A percentile compares a stretch with the other conserved stretches of the same genome.
Conservation (phyloP, 1,140 invertebrate genomes). For the Drosophila pachea region DNA sequence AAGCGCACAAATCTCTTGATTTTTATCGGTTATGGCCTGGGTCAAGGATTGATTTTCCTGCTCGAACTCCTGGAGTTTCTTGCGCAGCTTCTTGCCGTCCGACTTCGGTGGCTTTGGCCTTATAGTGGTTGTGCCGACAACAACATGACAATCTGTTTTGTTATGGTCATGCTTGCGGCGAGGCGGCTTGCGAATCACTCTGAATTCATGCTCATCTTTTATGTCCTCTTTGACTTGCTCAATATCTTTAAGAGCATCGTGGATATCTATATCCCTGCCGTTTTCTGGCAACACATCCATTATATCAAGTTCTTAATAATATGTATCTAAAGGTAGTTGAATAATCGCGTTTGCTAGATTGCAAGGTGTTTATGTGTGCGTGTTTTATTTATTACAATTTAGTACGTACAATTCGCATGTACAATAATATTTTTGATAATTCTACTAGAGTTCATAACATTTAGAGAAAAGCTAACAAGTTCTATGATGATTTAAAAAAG, state of each 20-base stretch:
- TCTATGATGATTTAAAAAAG: neutral
- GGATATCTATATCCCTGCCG: neutral
- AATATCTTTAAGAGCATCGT: neutral
- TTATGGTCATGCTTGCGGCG: conserved; percentile 38
- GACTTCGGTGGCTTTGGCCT: conserved; percentile 40
- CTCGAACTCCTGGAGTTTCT: conserved; percentile 54
- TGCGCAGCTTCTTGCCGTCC: conserved; percentile 58
- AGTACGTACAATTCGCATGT: conserved; percentile 14
- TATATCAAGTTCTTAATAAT: conserved; percentile 21
- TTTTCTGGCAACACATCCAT: conserved; percentile 27
- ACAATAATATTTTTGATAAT: conserved; percentile 28
- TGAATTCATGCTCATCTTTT: too few species aligned
- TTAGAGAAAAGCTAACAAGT: conserved; percentile 26
- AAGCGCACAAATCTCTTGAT: conserved; percentile 79
- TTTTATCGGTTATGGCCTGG: conserved; percentile 77
- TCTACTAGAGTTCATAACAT: conserved; percentile 25
- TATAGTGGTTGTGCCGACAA: conserved; percentile 30
- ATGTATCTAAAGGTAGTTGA: conserved; percentile 11
- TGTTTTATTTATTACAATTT: conserved; percentile 39
- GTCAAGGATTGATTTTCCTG: conserved; percentile 57
- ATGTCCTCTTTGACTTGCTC: conserved; percentile 7
- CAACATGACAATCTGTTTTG: conserved; percentile 38
- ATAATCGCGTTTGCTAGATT: neutral
- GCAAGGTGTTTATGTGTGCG: conserved; percentile 29
- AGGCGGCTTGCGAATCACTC: neutral